Base-by-base conservation (phyloP, 2,113 vertebrate genomes). In the Diadophis punctatus region DNA sequence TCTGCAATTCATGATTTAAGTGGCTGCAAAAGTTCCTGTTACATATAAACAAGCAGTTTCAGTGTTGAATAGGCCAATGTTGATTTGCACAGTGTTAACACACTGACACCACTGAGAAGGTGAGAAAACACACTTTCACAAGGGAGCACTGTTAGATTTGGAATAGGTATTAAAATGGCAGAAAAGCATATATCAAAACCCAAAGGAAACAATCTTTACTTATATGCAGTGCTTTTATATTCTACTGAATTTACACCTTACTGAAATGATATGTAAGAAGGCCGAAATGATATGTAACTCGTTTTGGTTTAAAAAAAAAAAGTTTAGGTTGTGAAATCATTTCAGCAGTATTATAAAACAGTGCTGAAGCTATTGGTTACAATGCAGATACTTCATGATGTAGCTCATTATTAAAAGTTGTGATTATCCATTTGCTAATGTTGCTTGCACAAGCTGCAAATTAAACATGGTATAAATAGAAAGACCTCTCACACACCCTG, bases 401-500 rank as follows among this genome's bases (percentile, higher is more conserved):
- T 91, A 95, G 94, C 86, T 94, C 93, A 90, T 85, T 80, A 90
- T 93, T 53, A 94, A 93, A 96, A 94, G 93, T 94, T 80, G 90
- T 90, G 94, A 92, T 95, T 96, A 94, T 87, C 95, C 94, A 96
- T 91, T 92, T 93, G 93, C 95, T 93, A 90, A 95, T 93, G 0
- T 0, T 95, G 84, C 91, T 80, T 58, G 89, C 56, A 93, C 90
- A 93, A 68, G 30, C 89, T 88, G 51, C 91, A 87, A 87, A 85
- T 96, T 94, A 92, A 86, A n/a, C 88, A 90, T 91, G 93, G 94
- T 94, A 95, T 95, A 93, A 95, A 93, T 95, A 96, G 96, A 96
- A 94, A 93, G 93, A 90, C 95, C 94, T 92, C 80, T 94, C 93
- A 68, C 18, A 74, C 0, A 0, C 51, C 56, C 63, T 91, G 92